phyloP scores from a whole-genome alignment of 2,113 vertebrate genomes.

The Turnix velox region DNA sequence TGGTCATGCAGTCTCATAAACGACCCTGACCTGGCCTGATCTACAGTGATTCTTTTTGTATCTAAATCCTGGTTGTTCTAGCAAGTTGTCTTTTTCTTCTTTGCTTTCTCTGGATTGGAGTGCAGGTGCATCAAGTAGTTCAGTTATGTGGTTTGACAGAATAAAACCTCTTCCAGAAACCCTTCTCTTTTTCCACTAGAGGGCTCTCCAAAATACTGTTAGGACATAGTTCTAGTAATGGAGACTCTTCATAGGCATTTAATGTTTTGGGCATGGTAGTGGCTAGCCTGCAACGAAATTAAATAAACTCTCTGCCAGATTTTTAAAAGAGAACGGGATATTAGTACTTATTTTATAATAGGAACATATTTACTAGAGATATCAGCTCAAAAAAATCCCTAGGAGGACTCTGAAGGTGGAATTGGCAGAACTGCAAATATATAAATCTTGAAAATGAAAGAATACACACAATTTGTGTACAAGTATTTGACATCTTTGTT shows the following conservation, averaged over 20 bases:
- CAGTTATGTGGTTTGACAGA: background rate
- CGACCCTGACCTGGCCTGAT: background rate
- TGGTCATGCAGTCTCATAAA: background rate
- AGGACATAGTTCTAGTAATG: background rate
- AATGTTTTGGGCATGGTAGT: background rate
- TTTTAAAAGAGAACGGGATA: background rate
- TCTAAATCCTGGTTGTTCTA: background rate
- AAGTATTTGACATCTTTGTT: background rate
- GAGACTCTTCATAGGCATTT: background rate
- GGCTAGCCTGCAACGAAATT: background rate
- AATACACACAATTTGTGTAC: background rate
- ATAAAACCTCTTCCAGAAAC: background rate
- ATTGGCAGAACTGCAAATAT: background rate
- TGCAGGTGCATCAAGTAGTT: rapidly evolving
- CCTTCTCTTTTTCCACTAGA: background rate
- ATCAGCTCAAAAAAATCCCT: background rate
- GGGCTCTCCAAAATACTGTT: background rate
- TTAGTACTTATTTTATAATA: background rate
- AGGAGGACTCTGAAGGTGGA: background rate
- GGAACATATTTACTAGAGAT: background rate
- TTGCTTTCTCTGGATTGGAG: background rate
- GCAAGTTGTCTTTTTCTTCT: background rate
- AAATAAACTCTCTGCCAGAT: background rate
- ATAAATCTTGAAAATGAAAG: background rate
- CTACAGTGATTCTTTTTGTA: background rate